Evolutionary conservation across 35 echinoderm and acorn worm genomes (phyloP).

Genomic region (Eucidaris tribuloides): DNA sequence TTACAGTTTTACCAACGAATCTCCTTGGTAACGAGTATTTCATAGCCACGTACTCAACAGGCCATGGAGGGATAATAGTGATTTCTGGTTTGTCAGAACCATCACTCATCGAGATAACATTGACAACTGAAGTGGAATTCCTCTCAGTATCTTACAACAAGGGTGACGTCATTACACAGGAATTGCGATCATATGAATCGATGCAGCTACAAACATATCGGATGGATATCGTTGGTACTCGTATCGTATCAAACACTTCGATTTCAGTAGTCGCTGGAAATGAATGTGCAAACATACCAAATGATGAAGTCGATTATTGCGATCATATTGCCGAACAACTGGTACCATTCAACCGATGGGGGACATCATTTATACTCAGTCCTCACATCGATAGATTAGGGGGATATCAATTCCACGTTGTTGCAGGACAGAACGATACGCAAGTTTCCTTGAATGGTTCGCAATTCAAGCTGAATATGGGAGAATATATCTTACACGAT

Average conservation of each 20-base stretch:
- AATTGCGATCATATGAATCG: neutral
- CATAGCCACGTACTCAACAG: neutral
- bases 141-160: neutral
- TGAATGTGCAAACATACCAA: neutral
- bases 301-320: neutral
- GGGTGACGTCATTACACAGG: neutral
- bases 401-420: neutral
- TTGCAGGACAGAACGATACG: neutral
- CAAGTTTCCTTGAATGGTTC: neutral
- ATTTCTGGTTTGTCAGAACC: neutral
- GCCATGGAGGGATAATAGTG: neutral
- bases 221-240: neutral
- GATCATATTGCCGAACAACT: slow-evolving; percentile 12
- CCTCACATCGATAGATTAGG: neutral
- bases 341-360: neutral
- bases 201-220: neutral
- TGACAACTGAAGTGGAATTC: neutral
- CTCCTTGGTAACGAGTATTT: slow-evolving; percentile 15
- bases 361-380: neutral
- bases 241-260: neutral
- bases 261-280: neutral
- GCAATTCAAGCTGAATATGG: neutral
- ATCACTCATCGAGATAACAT: neutral
- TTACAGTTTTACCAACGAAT: slow-evolving; percentile 13
- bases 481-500: neutral